Conservation (phyloP, 2,113 vertebrate genomes). For the Centropus bengalensis region DNA sequence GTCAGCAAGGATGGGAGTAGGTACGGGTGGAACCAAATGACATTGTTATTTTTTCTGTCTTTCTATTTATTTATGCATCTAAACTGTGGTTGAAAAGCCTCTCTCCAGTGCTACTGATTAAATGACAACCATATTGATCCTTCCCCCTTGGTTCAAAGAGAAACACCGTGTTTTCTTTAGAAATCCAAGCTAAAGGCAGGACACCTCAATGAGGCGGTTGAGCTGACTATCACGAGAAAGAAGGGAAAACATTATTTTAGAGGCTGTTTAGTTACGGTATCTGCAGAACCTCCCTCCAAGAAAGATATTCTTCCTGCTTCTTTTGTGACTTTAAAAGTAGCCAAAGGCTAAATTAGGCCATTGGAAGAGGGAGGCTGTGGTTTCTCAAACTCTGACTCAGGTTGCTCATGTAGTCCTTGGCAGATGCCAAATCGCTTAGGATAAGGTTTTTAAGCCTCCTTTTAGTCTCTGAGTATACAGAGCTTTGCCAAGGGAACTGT, state of each 20-base stretch:
- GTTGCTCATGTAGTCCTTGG: background rate
- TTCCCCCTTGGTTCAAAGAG: background rate
- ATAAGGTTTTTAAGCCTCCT: background rate
- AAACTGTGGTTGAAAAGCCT: background rate
- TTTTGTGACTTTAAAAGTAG: background rate
- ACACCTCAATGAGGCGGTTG: background rate
- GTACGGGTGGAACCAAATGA: background rate
- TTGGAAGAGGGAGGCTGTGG: background rate
- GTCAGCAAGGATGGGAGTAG: background rate
- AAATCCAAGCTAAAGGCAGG: background rate
- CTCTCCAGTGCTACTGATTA: background rate
- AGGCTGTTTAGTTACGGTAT: background rate
- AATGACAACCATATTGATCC: rapidly evolving
- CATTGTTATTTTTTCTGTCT: background rate
- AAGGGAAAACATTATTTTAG: conserved; percentile 15
- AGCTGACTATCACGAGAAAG: background rate
- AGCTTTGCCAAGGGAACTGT: background rate
- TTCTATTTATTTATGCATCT: background rate
- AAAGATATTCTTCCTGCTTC: background rate
- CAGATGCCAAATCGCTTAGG: background rate
- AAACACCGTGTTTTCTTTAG: background rate
- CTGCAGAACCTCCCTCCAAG: background rate
- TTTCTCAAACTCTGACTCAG: background rate
- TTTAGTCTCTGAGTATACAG: background rate
- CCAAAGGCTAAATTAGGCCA: background rate